Percentiles rank a stretch among this genome's conserved stretches.
These are phyloP conservation scores for Alsophila aescularia DNA, from an alignment of 2,888 invertebrate genomes.

Conservation along the genomic window DNA sequence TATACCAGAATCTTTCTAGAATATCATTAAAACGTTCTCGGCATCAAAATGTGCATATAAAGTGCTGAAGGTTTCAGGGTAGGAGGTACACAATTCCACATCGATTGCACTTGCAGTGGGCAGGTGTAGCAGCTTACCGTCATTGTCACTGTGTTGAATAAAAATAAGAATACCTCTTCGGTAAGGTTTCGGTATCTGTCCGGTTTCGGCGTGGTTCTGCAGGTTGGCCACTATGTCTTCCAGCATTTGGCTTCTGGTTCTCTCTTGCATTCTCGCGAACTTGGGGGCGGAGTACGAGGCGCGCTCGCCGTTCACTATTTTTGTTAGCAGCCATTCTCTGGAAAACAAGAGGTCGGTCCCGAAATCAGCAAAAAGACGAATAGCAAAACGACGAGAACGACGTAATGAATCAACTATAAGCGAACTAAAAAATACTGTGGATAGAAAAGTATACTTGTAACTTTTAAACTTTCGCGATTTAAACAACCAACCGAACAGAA, in stretches of 20 bases:
- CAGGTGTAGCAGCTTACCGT: conserved; percentile 15
- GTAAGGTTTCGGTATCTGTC: conserved; percentile 97
- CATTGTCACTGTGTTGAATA: conserved; percentile 17
- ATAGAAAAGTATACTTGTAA: too few relatives aligned
- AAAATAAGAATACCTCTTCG: conserved; percentile 85
- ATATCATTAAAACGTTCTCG: background rate
- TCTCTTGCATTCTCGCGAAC: conserved; percentile 97
- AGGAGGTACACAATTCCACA: conserved; percentile 18
- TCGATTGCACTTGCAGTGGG: conserved; percentile 8
- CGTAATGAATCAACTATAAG: too few relatives aligned
- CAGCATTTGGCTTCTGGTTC: conserved; percentile 96
- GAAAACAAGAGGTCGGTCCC: too few relatives aligned
- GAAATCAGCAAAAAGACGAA: too few relatives aligned
- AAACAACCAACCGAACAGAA: too few relatives aligned
- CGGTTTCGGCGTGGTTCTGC: conserved; percentile 97
- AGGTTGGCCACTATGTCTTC: conserved; percentile 97
- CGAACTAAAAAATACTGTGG: too few relatives aligned
- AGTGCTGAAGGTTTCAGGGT: conserved; percentile 10
- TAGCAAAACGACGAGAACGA: too few relatives aligned
- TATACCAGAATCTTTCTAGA: background rate
- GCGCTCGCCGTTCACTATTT: conserved; percentile 96
- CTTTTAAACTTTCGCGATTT: too few relatives aligned
- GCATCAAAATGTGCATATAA: background rate
- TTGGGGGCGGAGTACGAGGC: conserved; percentile 97
- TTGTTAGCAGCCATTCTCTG: conserved; percentile 95